Conservation (phyloP, 2,888 invertebrate genomes). For the Coecobrya sp. region DNA sequence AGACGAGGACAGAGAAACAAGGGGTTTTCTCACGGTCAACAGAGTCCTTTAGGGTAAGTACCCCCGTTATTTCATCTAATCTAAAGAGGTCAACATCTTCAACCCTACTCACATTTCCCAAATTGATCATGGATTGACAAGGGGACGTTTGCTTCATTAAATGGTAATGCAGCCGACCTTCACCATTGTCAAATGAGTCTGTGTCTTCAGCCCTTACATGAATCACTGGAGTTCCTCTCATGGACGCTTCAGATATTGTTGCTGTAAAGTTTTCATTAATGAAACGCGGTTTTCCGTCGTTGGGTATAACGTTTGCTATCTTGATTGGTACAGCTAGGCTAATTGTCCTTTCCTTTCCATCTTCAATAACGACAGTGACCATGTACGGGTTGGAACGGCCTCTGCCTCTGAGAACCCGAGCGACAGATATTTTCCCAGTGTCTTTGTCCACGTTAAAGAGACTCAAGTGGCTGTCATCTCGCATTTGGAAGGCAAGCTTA, state of each 20-base stretch:
- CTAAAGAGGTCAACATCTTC: constrained; percentile 85
- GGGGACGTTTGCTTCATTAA: constrained; percentile 85
- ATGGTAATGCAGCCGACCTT: constrained; percentile 84
- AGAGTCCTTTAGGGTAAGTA: constrained; percentile 91
- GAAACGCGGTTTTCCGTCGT: constrained; percentile 87
- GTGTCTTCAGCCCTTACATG: constrained; percentile 84
- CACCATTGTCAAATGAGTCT: constrained; percentile 86
- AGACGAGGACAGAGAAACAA: constrained; percentile 92
- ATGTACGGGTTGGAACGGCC: constrained; percentile 84
- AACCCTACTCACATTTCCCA: constrained; percentile 77
- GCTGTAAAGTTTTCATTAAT: constrained; percentile 86
- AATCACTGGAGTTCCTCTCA: constrained; percentile 84
- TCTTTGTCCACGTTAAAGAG: constrained; percentile 83
- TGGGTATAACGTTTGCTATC: constrained; percentile 86
- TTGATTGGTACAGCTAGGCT: constrained; percentile 82
- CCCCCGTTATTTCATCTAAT: constrained; percentile 90
- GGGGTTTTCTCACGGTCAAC: constrained; percentile 93
- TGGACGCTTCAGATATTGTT: constrained; percentile 87
- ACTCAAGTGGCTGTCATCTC: constrained; percentile 83
- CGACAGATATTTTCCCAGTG: constrained; percentile 82
- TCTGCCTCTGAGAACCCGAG: constrained; percentile 83
- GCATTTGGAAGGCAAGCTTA: constrained; percentile 79
- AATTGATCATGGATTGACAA: constrained; percentile 80
- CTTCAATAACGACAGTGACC: constrained; percentile 82
- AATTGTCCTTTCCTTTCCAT: constrained; percentile 85